Evolutionary conservation across 2,113 vertebrate genomes (phyloP).

Genomic region (Nesoenas mayeri): DNA sequence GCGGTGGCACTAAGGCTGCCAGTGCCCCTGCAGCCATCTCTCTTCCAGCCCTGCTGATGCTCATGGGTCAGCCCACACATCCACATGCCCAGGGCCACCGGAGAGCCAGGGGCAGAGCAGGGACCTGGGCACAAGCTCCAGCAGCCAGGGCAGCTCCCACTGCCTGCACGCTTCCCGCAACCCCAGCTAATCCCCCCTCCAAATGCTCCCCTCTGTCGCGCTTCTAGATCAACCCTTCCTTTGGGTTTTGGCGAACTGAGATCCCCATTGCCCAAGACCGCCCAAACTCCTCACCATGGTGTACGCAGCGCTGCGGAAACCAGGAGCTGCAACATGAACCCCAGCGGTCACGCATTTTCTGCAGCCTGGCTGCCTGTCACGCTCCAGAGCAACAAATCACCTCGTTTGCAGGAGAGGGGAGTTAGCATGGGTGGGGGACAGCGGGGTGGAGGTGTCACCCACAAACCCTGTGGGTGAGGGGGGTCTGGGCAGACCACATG

Average conservation of each 20-base stretch:
- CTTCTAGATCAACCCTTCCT: not conserved
- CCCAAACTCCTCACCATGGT: fast-evolving
- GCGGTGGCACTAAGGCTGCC: not conserved
- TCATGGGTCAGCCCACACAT: not conserved
- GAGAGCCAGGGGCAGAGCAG: not conserved
- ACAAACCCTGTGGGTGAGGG: fast-evolving
- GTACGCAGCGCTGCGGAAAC: not conserved
- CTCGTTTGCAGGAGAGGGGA: not conserved
- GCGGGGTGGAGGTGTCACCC: fast-evolving
- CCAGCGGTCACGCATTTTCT: fast-evolving
- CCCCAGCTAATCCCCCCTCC: not conserved
- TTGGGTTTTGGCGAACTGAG: fast-evolving
- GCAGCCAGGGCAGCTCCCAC: not conserved
- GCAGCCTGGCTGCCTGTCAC: not conserved
- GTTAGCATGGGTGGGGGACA: not conserved
- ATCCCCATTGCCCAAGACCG: fast-evolving
- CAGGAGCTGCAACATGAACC: not conserved
- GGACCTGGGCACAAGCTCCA: not conserved
- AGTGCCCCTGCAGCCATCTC: not conserved
- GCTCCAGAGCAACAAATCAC: not conserved
- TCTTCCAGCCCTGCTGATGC: not conserved
- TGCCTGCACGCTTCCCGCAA: fast-evolving
- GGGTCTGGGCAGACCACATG: fast-evolving
- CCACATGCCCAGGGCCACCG: not conserved
- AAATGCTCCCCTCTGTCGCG: fast-evolving